Base-by-base conservation (phyloP, 1,140 invertebrate genomes). In the Stratiolaelaps scimitus region DNA sequence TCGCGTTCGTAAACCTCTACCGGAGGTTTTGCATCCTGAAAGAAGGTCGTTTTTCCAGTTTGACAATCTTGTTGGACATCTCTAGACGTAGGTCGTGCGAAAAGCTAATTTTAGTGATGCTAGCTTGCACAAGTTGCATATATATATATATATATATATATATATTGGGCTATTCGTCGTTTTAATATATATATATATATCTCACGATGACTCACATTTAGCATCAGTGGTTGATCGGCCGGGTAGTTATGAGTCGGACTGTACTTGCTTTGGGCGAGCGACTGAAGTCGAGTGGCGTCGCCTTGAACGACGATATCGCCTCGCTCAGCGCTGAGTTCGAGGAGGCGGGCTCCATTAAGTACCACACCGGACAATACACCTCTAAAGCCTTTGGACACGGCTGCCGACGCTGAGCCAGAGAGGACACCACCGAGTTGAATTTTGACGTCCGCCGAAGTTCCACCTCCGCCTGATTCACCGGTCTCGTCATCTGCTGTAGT, bases 341-440 rank as follows among this genome's bases (percentile, higher is more conserved):
- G 53, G 34, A 60, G 26, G 26, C 34, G 53, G 17, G 2, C 34
- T 40, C 34, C 34, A 10, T 60, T 26, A 60, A 60, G 53, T 15
- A 23, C 66, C 20, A 15, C 64, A 20, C 29, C 19, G 17, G 20
- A n/a, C 29, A 53, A 40, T 26, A 65, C 40, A 13, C 48, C 20
- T 28, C 15, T 29, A n/a, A 43, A 66, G n/a, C 43, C 47, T 30
- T 40, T 66, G 19, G 45, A 34, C 7, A 65, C 53, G 28, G 28
- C 34, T 34, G 64, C 20, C 17, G 64, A 65, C 34, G 34, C 34
- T 6, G 34, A 40, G 10, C 34, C 34, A 68, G 43, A 68, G 1
- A 68, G 4, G 0, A 67, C 40, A 28, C 19, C 40, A 20, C 71
- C 69, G 66, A 76, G 74, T 72, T 70, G 64, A 60, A 60, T 60